Conservation (phyloP, 2,797 vertebrate genomes). For the Ataeniobius toweri region DNA sequence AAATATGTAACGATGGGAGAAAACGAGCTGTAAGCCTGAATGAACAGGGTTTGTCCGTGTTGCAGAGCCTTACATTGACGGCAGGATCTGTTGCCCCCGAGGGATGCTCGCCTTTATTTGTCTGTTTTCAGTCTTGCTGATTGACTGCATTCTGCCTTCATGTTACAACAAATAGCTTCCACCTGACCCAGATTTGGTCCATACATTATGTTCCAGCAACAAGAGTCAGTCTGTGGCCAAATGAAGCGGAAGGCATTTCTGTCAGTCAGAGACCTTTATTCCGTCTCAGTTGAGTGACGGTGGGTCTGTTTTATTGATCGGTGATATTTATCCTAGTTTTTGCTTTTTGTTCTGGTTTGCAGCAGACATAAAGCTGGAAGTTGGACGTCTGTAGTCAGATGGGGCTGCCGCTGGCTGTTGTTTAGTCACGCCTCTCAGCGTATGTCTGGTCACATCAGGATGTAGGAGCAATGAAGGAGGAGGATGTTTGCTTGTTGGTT, state of each 20-base stretch:
- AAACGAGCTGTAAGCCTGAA: background rate
- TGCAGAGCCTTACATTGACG: background rate
- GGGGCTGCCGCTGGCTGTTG: background rate
- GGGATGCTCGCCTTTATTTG: constrained; percentile 1
- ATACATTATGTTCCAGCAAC: constrained; percentile 13
- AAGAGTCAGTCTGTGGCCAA: constrained; percentile 37
- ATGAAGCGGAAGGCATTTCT: constrained; percentile 24
- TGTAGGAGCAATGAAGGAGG: constrained; percentile 30
- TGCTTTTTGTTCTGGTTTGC: constrained; percentile 16
- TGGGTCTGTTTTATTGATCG: constrained; percentile 49
- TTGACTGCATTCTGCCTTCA: constrained; percentile 13
- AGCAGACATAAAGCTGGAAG: background rate
- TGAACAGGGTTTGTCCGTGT: background rate
- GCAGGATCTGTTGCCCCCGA: constrained; percentile 1
- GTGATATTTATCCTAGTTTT: constrained; percentile 34
- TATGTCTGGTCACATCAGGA: constrained; percentile 42
- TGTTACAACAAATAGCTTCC: constrained; percentile 16
- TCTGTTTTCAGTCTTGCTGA: constrained; percentile 13
- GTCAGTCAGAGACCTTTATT: constrained; percentile 38
- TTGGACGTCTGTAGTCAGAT: constrained; percentile 8
- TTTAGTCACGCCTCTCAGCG: constrained; percentile 9
- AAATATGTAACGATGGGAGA: background rate
- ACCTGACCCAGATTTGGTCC: constrained; percentile 37
- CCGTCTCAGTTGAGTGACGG: constrained; percentile 35
- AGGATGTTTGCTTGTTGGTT: constrained; percentile 55